Evolutionary conservation across 2,113 vertebrate genomes (phyloP), one percentile per base, ranked within the genome.

Genomic region (Prochilodus magdalenae): DNA sequence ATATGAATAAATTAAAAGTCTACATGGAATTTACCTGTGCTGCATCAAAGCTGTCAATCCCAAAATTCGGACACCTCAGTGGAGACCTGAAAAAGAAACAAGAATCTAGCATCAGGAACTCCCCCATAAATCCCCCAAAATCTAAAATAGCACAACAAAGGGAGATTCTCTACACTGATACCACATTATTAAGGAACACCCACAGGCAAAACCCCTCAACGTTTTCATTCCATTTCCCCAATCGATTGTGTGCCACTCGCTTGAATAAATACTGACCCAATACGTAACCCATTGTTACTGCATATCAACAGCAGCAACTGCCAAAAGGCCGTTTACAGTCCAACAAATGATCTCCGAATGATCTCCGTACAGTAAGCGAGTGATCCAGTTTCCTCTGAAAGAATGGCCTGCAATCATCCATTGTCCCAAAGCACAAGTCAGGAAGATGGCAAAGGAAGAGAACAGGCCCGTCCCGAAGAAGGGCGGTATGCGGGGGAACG

Each of bases 31-130:
- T 69, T 92, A 94, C 94, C 93, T 92, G 93, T 88, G 83, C 92
- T 93, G 91, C 94, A 94, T 95, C 91, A 94, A 94, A 94, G 92
- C 93, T 89, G 91, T 90, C 85, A 92, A 87, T 86, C 89, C 90
- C 87, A 88, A 85, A 86, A 86, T 77, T 86, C 79, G 86, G 53
- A 83, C 44, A 86, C 84, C 79, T 86, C 86, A 87, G 82, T 77
- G 87, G 57, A 78, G 92, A 90, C 90, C 92, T 94, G 71, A n/a
- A 86, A 89, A 84, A 63, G 83, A 15, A 83, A 83, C 15, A 86
- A 55, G 71, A 80, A 79, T 1, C 1, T 73, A 2, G 53, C 2
- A 8, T 55, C 26, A 29, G 66, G 40, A 22, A 67, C 3, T 36
- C 5, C 15, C 14, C 63, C 7, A 73, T 22, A 26, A 10, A 26